These are phyloP conservation scores for Anadara kagoshimensis DNA, from an alignment of 1,140 invertebrate genomes.

Conservation along the genomic window DNA sequence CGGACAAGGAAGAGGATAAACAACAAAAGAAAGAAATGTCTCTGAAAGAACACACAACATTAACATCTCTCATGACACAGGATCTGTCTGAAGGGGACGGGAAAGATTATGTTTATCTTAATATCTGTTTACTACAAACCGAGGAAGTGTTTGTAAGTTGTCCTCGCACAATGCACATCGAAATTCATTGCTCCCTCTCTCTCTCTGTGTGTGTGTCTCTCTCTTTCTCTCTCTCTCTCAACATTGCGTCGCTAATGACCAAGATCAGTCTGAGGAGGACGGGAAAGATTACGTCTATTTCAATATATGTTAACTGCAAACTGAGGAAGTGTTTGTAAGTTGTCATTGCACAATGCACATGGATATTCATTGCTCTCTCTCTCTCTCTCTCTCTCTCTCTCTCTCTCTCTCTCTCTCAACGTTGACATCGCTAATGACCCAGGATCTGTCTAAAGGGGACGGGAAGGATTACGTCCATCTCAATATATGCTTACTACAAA, in stretches of 20 bases:
- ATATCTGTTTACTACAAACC: constrained; percentile 40
- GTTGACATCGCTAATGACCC: constrained; percentile 45
- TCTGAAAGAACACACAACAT: constrained; percentile 41
- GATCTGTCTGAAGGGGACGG: constrained; percentile 33
- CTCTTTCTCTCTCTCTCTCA: too few species aligned
- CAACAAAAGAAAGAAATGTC: constrained; percentile 37
- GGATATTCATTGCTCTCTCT: too few species aligned
- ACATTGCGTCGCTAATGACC: constrained; percentile 48
- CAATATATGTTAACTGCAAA: constrained; percentile 40
- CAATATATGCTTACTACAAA: constrained; percentile 40
- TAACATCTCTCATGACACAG: constrained; percentile 47
- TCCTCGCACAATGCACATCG: too few species aligned
- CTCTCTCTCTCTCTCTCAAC: too few species aligned
- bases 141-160: constrained; percentile 59
- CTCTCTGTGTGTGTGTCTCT: too few species aligned
- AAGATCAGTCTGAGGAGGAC: constrained; percentile 33
- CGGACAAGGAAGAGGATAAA: constrained; percentile 39
- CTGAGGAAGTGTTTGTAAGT: constrained; percentile 60
- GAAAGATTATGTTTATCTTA: constrained; percentile 47
- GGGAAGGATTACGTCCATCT: constrained; percentile 48
- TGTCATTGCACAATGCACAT: too few species aligned
- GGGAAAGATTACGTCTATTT: constrained; percentile 48
- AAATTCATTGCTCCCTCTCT: too few species aligned
- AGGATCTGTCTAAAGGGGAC: constrained; percentile 33
- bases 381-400: too few species aligned